These are phyloP conservation scores for Drosophila fungiperda DNA, from an alignment of 2,888 invertebrate genomes.

Conservation along the genomic window DNA sequence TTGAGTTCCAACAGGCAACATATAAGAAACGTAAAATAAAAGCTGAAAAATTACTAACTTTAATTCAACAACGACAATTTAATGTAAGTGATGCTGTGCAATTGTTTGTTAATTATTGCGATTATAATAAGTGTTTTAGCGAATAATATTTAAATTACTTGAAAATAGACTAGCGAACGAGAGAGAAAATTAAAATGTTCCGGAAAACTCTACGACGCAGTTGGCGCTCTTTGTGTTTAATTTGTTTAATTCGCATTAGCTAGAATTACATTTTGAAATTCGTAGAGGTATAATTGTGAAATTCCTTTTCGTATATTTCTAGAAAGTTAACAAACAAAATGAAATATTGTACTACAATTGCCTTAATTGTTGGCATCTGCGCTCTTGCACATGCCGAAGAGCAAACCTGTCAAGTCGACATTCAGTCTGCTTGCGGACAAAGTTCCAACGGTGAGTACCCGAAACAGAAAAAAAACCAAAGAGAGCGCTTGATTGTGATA, in stretches of 20 bases:
- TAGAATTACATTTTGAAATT: conserved; percentile 19
- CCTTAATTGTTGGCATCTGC: conserved; percentile 85
- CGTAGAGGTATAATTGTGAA: conserved; percentile 63
- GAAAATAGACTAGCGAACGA: neutral
- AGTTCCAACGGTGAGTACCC: conserved; percentile 70
- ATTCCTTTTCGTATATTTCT: conserved; percentile 44
- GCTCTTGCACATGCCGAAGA: conserved; percentile 84
- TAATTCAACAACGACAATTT: conserved; percentile 27
- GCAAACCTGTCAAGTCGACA: conserved; percentile 67
- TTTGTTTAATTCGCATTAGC: conserved; percentile 17
- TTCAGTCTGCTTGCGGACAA: conserved; percentile 39
- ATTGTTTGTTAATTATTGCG: conserved; percentile 35
- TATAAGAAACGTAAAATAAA: conserved; percentile 47
- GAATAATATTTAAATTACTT: conserved; percentile 12
- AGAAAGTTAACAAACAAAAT: conserved; percentile 76
- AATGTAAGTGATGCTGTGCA: conserved; percentile 56
- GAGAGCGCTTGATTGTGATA: conserved; percentile 36
- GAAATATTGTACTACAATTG: conserved; percentile 87
- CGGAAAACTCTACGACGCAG: conserved; percentile 68
- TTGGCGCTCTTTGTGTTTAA: conserved; percentile 12
- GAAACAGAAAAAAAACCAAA: conserved; percentile 1
- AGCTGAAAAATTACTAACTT: conserved; percentile 38
- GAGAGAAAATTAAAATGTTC: conserved; percentile 45
- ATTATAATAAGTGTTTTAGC: conserved; percentile 1
- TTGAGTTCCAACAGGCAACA: conserved; percentile 71